Evolutionary conservation across 2,888 invertebrate genomes (phyloP).

Genomic region (Himalopsyche anomala): DNA sequence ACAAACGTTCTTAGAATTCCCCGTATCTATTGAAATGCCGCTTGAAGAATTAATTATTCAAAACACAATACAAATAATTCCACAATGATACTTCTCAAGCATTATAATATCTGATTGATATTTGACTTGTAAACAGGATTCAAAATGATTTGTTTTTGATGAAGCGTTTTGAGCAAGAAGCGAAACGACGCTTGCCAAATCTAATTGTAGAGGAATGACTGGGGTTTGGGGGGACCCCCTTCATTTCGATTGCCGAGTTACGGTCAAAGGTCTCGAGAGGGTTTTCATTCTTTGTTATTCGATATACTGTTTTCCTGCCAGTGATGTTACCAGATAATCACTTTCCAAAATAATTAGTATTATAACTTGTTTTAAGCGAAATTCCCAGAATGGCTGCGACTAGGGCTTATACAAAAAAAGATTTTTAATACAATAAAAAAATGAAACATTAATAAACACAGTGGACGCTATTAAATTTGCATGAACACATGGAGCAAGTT

Average conservation of each 20-base stretch:
- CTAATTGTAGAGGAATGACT: constrained; percentile 32
- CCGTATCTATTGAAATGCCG: not conserved
- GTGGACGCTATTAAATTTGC: no score
- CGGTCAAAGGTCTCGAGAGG: constrained; percentile 14
- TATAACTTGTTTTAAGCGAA: no score
- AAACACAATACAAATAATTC: not conserved
- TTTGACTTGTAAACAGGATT: constrained; percentile 41
- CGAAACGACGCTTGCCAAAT: constrained; percentile 18
- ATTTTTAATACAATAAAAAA: no score
- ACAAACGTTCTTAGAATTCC: not conserved
- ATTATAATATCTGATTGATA: constrained; percentile 23
- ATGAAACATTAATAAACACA: no score
- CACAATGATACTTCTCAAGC: not conserved
- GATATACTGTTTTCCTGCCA: no score
- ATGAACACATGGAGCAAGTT: no score
- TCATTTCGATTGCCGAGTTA: not conserved
- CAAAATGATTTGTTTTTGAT: constrained; percentile 37
- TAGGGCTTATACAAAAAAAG: no score
- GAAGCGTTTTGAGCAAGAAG: not conserved
- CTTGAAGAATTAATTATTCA: not conserved
- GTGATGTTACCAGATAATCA: no score
- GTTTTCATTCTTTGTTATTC: no score
- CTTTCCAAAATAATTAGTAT: no score
- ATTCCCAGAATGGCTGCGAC: no score
- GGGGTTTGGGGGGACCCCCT: not conserved